phyloP scores from a whole-genome alignment of 2,888 invertebrate species.

The Mesorhabditis spiculigera region DNA sequence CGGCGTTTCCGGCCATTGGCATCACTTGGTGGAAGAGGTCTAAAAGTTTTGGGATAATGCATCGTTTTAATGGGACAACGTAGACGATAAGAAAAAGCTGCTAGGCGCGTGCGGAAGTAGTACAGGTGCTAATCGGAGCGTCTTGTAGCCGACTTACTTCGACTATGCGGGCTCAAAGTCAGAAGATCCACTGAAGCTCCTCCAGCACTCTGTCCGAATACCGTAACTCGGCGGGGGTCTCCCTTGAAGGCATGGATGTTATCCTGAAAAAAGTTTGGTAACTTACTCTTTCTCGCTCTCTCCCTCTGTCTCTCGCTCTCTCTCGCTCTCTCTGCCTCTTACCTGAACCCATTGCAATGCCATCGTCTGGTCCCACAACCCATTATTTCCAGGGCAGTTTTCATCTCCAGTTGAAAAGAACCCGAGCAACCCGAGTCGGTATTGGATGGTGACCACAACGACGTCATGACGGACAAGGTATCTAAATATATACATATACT shows the following conservation, averaged over 20 bases:
- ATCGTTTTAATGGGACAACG: no score
- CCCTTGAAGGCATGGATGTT: conserved; percentile 44
- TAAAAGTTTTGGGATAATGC: conserved; percentile 15
- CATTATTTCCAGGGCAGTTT: conserved; percentile 48
- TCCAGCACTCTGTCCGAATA: conserved; percentile 48
- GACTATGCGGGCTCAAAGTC: conserved; percentile 39
- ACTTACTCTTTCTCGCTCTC: neutral
- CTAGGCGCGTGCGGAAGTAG: no score
- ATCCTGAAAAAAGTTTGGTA: conserved; percentile 17
- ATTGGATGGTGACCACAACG: conserved; percentile 45
- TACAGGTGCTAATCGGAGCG: no score
- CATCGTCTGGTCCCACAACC: conserved; percentile 50
- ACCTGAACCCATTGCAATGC: conserved; percentile 45
- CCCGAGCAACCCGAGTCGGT: conserved; percentile 45
- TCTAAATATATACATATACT: conserved; percentile 17
- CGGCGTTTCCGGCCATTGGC: conserved; percentile 46
- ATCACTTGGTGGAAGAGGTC: conserved; percentile 48
- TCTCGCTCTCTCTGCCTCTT: neutral
- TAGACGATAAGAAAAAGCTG: no score
- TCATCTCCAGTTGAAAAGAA: conserved; percentile 50
- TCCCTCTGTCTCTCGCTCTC: no score
- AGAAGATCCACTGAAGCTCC: conserved; percentile 43
- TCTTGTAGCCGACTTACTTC: conserved; percentile 20
- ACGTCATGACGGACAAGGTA: conserved; percentile 42
- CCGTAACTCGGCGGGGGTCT: conserved; percentile 40